These are phyloP conservation scores for Polymixis lichenea DNA, from an alignment of 2,888 invertebrate genomes.

Conservation along the genomic window DNA sequence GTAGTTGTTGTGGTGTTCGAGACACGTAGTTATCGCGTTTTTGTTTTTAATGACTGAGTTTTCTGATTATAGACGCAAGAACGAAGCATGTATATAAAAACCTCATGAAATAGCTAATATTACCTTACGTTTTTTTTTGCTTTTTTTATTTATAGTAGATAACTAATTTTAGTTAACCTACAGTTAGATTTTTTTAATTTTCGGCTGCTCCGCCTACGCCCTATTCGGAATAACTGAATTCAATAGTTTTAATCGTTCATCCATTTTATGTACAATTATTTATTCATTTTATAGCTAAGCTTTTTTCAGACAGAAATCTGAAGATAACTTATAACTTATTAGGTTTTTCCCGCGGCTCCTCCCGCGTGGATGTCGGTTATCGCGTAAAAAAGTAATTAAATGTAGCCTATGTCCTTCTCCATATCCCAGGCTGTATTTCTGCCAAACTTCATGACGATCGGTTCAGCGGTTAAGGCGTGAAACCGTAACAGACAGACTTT, in stretches of 20 bases:
- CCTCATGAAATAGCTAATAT: neutral
- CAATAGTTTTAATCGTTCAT: neutral
- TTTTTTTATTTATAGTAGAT: slow-evolving; percentile 14
- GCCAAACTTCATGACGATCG: too few relatives aligned
- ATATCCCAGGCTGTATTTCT: too few relatives aligned
- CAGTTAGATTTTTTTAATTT: neutral
- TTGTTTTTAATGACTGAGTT: slow-evolving; percentile 27
- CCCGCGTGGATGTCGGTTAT: too few relatives aligned
- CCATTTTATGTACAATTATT: too few relatives aligned
- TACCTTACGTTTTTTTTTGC: slow-evolving; percentile 3
- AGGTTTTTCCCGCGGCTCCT: too few relatives aligned
- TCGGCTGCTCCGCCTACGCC: neutral
- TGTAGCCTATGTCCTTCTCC: too few relatives aligned
- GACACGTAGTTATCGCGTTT: slow-evolving; percentile 18
- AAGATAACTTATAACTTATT: too few relatives aligned
- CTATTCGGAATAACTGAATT: neutral
- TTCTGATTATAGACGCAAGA: slow-evolving; percentile 37
- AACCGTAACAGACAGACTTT: too few relatives aligned
- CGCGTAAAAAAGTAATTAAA: too few relatives aligned
- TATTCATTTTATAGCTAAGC: neutral
- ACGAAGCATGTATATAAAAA: slow-evolving; percentile 17
- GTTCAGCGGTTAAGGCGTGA: too few relatives aligned
- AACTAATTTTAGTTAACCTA: slow-evolving; percentile 3
- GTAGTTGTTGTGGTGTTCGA: slow-evolving; percentile 24
- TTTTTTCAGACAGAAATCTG: too few relatives aligned